Base-by-base conservation (phyloP, 2,888 invertebrate species). In the Pollenia angustigena region DNA sequence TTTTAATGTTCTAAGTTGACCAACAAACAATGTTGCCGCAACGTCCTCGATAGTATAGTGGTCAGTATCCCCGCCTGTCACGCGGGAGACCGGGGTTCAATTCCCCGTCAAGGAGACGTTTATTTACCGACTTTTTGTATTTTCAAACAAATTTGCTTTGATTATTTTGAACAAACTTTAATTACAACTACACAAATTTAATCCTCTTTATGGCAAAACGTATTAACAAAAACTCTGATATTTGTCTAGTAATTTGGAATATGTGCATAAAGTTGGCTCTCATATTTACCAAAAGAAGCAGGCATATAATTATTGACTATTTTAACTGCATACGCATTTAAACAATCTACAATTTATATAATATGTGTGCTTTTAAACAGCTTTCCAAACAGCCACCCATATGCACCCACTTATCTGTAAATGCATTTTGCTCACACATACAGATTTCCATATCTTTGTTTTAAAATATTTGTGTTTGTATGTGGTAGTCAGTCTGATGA, bases 11-110 rank as follows among this genome's bases (percentile, higher is more conserved):
- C 32, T 32, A 6, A 6, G 32, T 32, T 4, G 32, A 32, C 6
- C 6, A 32, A 32, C 1, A 32, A 42, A 16, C 6, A 3, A 62
- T 42, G 14, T 2, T 32, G 12, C 58, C 16, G n/a, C 85, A 83
- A 81, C 75, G 81, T 92, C 91, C 91, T 91, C 91, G 91, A 91
- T 92, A 92, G 91, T 92, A 92, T 92, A 92, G 92, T 92, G 92
- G 91, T 92, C 87, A 91, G 92, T 92, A 91, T 91, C 91, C 91
- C 92, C 91, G 92, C 91, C 91, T 92, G 92, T 91, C 92, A 91
- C 91, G 92, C 92, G 92, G 92, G 91, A 91, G 92, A 91, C 91
- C 91, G 91, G 91, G 91, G 92, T 92, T 92, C 92, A 91, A 92
- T 92, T 92, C 91, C 91, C 91, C 92, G 91, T 91, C 91, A 91